A percentile compares a stretch with the other conserved stretches of the same genome.
Conservation (phyloP, 1,140 invertebrate species). For the Ips typographus region DNA sequence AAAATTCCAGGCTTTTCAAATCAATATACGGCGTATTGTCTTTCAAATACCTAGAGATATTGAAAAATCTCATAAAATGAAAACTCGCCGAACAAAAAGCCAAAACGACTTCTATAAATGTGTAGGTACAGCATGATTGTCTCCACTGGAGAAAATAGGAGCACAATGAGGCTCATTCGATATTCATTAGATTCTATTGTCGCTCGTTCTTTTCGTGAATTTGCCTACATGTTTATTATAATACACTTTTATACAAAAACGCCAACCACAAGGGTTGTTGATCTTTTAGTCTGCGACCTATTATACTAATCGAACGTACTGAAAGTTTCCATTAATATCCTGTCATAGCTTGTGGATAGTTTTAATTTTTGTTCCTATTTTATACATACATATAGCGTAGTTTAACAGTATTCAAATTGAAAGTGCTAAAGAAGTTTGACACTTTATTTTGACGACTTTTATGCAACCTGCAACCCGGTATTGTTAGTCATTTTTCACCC, state of each 20-base stretch:
- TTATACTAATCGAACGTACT: not conserved
- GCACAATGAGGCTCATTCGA: not conserved
- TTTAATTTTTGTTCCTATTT: not conserved
- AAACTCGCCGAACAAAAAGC: too few relatives aligned
- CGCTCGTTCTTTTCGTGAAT: not conserved
- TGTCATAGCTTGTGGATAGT: slow-evolving; percentile 1
- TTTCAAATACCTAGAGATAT: too few relatives aligned
- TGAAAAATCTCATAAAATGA: too few relatives aligned
- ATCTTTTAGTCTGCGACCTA: slow-evolving; percentile 1
- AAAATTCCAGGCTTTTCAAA: slow-evolving; percentile 2
- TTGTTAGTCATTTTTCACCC: too few relatives aligned
- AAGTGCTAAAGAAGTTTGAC: too few relatives aligned
- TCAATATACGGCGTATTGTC: not conserved
- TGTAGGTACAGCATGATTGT: too few relatives aligned
- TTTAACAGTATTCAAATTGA: too few relatives aligned
- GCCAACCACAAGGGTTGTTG: not conserved
- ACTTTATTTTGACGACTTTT: too few relatives aligned
- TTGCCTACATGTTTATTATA: slow-evolving; percentile 4
- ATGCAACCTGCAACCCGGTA: too few relatives aligned
- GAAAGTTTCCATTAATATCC: slow-evolving; percentile 1
- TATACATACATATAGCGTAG: too few relatives aligned
- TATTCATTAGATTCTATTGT: slow-evolving; percentile 7
- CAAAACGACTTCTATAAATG: too few relatives aligned
- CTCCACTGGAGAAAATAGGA: not conserved
- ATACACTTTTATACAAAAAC: not conserved